Evolutionary conservation across 2,888 invertebrate species (phyloP).

Genomic region (Cyclophora albipunctata): DNA sequence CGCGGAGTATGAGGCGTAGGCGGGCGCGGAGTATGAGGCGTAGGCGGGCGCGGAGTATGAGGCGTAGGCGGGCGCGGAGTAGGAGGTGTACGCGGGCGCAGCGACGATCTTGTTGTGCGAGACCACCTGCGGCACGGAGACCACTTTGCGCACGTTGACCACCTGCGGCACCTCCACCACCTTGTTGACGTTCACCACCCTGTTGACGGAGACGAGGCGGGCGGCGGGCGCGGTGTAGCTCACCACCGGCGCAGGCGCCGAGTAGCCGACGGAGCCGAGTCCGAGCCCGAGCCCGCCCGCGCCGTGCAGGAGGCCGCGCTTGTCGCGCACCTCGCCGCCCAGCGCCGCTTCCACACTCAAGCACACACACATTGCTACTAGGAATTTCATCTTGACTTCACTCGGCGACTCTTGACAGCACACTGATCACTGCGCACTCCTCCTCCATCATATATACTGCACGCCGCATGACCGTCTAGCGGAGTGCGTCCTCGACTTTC

Average conservation of each 20-base stretch:
- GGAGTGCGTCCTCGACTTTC: too few relatives aligned
- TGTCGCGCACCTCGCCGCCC: conserved; percentile 18
- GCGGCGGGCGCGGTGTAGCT: conserved; percentile 24
- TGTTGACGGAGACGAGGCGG: conserved; percentile 29
- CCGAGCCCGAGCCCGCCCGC: conserved; percentile 4
- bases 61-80: conserved; percentile 9
- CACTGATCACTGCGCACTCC: background rate
- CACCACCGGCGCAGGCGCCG: conserved; percentile 13
- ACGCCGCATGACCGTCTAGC: too few relatives aligned
- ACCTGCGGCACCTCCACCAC: conserved; percentile 38
- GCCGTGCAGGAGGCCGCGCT: conserved; percentile 17
- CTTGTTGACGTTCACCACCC: conserved; percentile 35
- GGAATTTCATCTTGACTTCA: conserved; percentile 1
- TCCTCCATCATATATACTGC: too few relatives aligned
- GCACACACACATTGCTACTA: conserved; percentile 21
- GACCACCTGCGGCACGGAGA: conserved; percentile 46
- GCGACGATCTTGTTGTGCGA: conserved; percentile 37
- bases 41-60: conserved; percentile 5
- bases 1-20: conserved; percentile 7
- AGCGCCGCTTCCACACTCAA: conserved; percentile 16
- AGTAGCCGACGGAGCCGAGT: conserved; percentile 1
- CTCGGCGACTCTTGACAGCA: background rate
- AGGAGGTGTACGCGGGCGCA: conserved; percentile 21
- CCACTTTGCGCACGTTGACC: conserved; percentile 35
- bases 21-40: conserved; percentile 7